These are phyloP conservation scores for Anodontia alba DNA, from an alignment of 2,888 invertebrate genomes.

Conservation along the genomic window DNA sequence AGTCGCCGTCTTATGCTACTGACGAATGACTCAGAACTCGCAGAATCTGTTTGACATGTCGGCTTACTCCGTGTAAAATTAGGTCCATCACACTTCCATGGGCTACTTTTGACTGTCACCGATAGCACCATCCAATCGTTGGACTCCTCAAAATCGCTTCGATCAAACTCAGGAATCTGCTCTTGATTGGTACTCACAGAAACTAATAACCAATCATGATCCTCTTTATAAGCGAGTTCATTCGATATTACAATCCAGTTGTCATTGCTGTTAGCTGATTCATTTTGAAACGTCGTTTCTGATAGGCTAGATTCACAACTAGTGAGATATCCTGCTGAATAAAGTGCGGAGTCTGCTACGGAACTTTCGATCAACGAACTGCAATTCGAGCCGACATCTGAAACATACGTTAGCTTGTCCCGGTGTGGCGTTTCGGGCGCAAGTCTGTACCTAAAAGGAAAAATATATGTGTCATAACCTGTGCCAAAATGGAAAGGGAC, in stretches of 20 bases:
- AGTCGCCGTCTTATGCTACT: neutral
- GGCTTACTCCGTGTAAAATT: neutral
- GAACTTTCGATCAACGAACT: neutral
- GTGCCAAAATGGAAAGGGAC: no score
- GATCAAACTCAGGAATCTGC: neutral
- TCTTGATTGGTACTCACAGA: neutral
- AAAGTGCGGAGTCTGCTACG: neutral
- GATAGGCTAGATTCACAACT: neutral
- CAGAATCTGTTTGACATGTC: neutral
- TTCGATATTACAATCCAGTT: constrained; percentile 44
- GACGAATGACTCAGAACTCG: neutral
- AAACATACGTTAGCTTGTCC: neutral
- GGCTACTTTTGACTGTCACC: constrained; percentile 25
- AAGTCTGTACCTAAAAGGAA: neutral
- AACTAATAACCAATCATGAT: constrained; percentile 7
- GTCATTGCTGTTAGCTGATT: constrained; percentile 6
- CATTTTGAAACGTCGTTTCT: neutral
- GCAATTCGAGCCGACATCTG: neutral
- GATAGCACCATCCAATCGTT: constrained; percentile 50
- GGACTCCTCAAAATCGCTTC: neutral
- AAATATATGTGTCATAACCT: no score
- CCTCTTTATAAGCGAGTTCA: constrained; percentile 1
- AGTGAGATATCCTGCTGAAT: neutral
- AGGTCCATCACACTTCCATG: neutral
- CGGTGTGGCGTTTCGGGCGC: neutral